phyloP scores from a whole-genome alignment of 1,140 invertebrate genomes.

The Hycleus cichorii region DNA sequence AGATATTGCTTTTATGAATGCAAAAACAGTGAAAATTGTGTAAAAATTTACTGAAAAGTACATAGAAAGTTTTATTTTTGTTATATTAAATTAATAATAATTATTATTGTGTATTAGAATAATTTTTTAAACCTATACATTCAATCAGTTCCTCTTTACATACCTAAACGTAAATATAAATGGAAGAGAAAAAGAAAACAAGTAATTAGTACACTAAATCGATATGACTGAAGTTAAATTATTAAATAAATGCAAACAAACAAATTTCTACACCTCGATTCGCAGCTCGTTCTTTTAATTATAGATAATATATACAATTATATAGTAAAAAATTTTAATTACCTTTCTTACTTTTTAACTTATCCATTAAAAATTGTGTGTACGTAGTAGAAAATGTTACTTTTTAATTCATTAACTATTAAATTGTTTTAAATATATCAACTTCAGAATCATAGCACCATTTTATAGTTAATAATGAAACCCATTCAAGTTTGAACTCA shows the following conservation, averaged over 20 bases:
- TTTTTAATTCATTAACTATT: neutral
- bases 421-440: conserved; percentile 3
- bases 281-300: neutral
- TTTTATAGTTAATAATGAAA: too few relatives aligned
- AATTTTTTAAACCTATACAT: conserved; percentile 1
- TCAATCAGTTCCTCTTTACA: conserved; percentile 5
- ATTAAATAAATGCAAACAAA: neutral
- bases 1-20: too few relatives aligned
- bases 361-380: neutral
- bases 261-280: neutral
- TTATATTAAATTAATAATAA: neutral
- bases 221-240: neutral
- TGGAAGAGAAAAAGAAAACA: too few relatives aligned
- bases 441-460: too few relatives aligned
- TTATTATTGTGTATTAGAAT: conserved; percentile 1
- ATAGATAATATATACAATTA: neutral
- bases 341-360: neutral
- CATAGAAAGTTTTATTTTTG: too few relatives aligned
- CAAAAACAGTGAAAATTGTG: too few relatives aligned
- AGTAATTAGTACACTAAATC: too few relatives aligned
- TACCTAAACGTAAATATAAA: neutral
- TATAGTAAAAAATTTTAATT: neutral
- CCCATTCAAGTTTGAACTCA: too few relatives aligned
- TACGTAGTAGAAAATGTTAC: too few relatives aligned
- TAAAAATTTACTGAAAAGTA: too few relatives aligned